Evolutionary conservation across 1,140 invertebrate species (phyloP), one percentile per base, ranked within the genome.

Genomic region (Plodia interpunctella): DNA sequence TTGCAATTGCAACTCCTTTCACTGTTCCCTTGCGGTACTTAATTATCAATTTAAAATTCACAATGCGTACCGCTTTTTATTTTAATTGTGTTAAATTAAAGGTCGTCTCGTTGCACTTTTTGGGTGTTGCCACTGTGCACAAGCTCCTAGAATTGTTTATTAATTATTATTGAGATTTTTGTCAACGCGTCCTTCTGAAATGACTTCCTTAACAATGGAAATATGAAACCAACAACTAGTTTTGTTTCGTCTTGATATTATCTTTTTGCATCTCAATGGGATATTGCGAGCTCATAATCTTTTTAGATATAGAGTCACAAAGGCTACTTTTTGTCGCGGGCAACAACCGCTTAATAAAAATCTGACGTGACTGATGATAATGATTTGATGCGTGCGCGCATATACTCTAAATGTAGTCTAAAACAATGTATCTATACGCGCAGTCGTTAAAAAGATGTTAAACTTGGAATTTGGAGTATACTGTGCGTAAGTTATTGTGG

Each of bases 401-500:
- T 44, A 44, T 11, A 38, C 2, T 38, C 5, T 38, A 38, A 5
- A 38, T 38, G 11, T 11, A 25, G 13, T 17, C 38, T 5, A 15
- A 44, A 44, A 51, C 50, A 21, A 4, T 2, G n/a, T 21, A 51
- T 51, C 50, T 51, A 51, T 51, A 21, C 50, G 21, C 18, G 50
- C 50, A 25, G 50, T 25, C 50, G 21, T 51, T 51, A 51, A 51
- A 51, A 54, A 54, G 15, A 28, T 54, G 25, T 54, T 54, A 54
- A 54, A 54, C 52, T 28, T 54, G 52, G 52, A 30, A 54, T 54
- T 54, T 28, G 52, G 52, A 28, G 20, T 28, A 28, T 25, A 17
- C 18, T 17, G 20, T 25, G 17, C 52, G 52, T 28, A 54, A 44
- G 15, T 44, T 15, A 15, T 44, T 44, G 38, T 44, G 38, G 38